A percentile compares a stretch with the other conserved stretches of the same genome.
Evolutionary conservation across 1,140 invertebrate genomes (phyloP).

Genomic region (Drosophila orena): DNA sequence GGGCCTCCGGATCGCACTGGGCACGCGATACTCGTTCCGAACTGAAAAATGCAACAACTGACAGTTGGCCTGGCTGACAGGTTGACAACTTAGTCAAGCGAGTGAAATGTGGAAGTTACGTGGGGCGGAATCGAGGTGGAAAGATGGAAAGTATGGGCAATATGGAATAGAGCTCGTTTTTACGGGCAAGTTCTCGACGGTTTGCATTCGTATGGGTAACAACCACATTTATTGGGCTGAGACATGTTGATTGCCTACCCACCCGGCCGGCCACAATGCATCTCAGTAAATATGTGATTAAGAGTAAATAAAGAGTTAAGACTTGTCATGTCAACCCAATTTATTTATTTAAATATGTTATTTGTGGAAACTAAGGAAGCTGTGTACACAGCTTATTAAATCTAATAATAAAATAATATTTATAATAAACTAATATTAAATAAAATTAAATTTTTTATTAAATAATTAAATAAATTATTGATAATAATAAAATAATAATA

Average conservation of each 20-base stretch:
- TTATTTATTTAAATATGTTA: too few relatives aligned
- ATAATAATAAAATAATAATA: too few relatives aligned
- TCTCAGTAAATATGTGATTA: neutral
- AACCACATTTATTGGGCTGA: neutral
- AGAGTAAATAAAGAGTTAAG: neutral
- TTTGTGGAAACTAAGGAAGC: too few relatives aligned
- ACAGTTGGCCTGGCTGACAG: conserved; percentile 52
- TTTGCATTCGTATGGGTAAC: neutral
- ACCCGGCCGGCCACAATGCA: too few relatives aligned
- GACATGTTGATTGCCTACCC: conserved; percentile 1
- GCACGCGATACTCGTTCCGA: conserved; percentile 71
- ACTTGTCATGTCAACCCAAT: too few relatives aligned
- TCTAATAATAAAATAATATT: too few relatives aligned
- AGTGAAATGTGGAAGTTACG: conserved; percentile 2
- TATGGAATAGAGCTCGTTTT: neutral
- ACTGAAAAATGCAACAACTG: conserved; percentile 64
- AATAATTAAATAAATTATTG: too few relatives aligned
- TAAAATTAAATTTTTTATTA: too few relatives aligned
- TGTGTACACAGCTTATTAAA: too few relatives aligned
- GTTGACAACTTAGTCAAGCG: conserved; percentile 76
- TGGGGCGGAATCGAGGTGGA: neutral
- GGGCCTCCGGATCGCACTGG: conserved; percentile 9
- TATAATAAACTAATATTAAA: too few relatives aligned
- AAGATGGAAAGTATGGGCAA: neutral
- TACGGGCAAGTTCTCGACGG: neutral